Conservation (phyloP, 2,888 invertebrate species). For the Philaethria dido region DNA sequence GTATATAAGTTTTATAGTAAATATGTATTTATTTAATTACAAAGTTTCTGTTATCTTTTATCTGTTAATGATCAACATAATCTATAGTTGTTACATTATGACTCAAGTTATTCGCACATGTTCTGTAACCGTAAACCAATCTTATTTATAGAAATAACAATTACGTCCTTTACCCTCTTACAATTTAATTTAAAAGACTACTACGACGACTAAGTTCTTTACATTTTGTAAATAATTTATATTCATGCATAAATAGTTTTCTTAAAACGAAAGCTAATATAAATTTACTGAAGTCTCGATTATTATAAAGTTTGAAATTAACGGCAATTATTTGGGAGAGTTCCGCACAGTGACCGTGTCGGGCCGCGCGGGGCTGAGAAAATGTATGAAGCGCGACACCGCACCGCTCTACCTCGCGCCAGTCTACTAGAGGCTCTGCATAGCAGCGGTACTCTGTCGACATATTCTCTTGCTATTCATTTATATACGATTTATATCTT, state of each 20-base stretch:
- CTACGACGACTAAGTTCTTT: too few relatives aligned
- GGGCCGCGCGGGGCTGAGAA: conserved; percentile 36
- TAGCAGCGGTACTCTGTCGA: conserved; percentile 66
- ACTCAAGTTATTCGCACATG: conserved; percentile 4
- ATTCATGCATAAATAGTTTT: background rate
- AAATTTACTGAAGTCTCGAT: too few relatives aligned
- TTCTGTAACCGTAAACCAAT: background rate
- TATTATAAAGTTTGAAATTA: conserved; percentile 48
- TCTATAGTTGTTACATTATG: background rate
- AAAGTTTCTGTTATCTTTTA: background rate
- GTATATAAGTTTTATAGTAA: too few relatives aligned
- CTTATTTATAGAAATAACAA: conserved; percentile 22
- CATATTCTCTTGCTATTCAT: conserved; percentile 45
- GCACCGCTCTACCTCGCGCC: conserved; percentile 50
- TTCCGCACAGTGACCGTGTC: conserved; percentile 41
- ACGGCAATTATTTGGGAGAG: conserved; percentile 51
- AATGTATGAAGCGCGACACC: conserved; percentile 40
- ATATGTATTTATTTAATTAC: background rate
- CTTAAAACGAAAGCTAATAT: background rate
- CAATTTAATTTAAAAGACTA: background rate
- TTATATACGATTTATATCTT: conserved; percentile 34
- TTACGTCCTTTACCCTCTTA: conserved; percentile 7
- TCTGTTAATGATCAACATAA: background rate
- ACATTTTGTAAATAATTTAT: background rate
- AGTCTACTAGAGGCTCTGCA: conserved; percentile 73